Evolutionary conservation across 2,113 vertebrate genomes (phyloP).

Genomic region (Zosterops borbonicus): DNA sequence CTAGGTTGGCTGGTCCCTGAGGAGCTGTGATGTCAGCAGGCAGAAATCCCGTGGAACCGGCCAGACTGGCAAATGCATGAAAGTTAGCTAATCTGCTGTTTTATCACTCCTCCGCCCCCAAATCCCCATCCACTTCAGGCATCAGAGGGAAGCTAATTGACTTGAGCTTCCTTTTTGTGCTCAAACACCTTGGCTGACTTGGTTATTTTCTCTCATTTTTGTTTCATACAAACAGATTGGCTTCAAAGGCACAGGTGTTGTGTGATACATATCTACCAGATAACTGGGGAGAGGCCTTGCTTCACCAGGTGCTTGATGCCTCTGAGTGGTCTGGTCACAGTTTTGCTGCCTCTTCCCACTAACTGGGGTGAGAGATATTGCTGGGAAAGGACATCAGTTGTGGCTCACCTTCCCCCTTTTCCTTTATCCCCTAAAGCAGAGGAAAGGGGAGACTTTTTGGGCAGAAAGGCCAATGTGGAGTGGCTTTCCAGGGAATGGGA

Average conservation of each 20-base stretch:
- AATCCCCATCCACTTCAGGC: neutral
- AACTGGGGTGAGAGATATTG: neutral
- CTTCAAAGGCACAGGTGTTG: conserved; percentile 3
- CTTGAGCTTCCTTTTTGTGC: conserved; percentile 9
- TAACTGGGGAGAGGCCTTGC: neutral
- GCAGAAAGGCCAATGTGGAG: neutral
- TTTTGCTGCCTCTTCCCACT: neutral
- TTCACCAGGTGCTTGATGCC: neutral
- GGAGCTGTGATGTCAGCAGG: conserved; percentile 34
- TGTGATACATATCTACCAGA: neutral
- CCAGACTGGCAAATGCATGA: neutral
- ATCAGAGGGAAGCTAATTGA: conserved; percentile 1
- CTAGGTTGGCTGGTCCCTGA: neutral
- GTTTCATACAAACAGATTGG: neutral
- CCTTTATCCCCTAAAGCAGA: neutral
- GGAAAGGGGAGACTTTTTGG: neutral
- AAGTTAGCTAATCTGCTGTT: conserved; percentile 1
- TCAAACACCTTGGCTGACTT: neutral
- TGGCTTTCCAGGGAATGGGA: neutral
- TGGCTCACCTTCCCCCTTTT: neutral
- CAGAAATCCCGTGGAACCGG: conserved; percentile 32
- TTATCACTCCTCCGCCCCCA: neutral
- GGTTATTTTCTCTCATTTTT: conserved; percentile 29
- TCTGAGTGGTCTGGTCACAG: neutral
- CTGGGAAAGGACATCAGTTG: neutral